Evolutionary conservation across 2,888 invertebrate genomes (phyloP), one percentile per base, ranked within the genome.

Genomic region (Cheilosia urbana): DNA sequence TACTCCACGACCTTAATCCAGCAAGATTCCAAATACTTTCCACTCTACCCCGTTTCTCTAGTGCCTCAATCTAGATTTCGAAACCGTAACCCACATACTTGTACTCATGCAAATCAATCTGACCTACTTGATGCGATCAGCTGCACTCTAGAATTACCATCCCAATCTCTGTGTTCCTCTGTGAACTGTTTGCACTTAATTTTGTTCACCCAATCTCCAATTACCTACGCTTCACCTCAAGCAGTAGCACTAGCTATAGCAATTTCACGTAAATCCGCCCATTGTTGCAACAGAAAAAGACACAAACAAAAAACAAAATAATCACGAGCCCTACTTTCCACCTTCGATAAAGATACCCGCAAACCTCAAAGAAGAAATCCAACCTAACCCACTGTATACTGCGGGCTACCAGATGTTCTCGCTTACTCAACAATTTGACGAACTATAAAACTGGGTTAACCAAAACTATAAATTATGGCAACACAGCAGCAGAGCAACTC

Each of bases 401-500:
- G 37, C 37, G 13, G 13, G 37, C 17, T 47, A 63, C 19, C 63
- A 66, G 77, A 71, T 57, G 62, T 83, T 78, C 60, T 72, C 53
- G 82, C 77, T 72, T 62, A 47, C 66, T 68, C 42, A 73, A 68
- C 83, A 58, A 63, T 78, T 73, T 68, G 55, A 77, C 40, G 75
- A 75, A 47, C 57, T 19, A 21, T 45, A 30, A 76, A 84, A 79
- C 68, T 84, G 53, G 83, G 83, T 79, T 75, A 84, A 65, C 34
- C 66, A 24, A 72, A 62, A 72, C 53, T 45, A 83, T 47, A 66
- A 62, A 55, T 76, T 51, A 51, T 49, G 34, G 72, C 60, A 63
- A 49, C 27, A 19, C 69, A 68, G 21, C 49, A 37, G 37, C 19
- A 21, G 30, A 30, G 11, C 24, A n/a, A 19, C 30, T 21, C 68